Percentiles rank a stretch among this genome's conserved stretches.
Evolutionary conservation across 2,113 vertebrate genomes (phyloP).

Genomic region (Corythornis madagascariensis): DNA sequence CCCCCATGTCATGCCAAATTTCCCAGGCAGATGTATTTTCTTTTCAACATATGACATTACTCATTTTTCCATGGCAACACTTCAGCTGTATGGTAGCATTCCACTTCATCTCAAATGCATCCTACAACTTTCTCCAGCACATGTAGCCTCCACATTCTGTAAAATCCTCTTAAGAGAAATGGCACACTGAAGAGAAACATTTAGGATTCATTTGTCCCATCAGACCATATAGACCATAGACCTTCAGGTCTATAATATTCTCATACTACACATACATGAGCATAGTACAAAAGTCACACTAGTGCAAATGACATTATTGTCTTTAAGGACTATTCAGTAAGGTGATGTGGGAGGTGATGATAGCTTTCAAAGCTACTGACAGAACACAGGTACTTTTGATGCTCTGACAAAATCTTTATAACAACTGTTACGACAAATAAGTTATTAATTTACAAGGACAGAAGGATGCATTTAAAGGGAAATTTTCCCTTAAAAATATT

Average conservation of each 20-base stretch:
- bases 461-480: not conserved
- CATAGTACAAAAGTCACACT: not conserved
- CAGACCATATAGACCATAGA: not conserved
- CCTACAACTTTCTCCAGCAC: not conserved
- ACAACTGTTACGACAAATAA: not conserved
- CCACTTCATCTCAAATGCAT: not conserved
- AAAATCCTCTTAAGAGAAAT: not conserved
- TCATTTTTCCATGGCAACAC: conserved; percentile 14
- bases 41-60: conserved; percentile 22
- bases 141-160: not conserved
- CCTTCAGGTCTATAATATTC: not conserved
- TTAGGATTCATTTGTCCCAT: not conserved
- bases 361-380: not conserved
- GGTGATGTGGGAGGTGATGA: not conserved
- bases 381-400: not conserved
- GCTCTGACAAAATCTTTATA: not conserved
- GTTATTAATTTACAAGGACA: not conserved
- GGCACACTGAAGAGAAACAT: not conserved
- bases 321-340: not conserved
- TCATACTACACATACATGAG: fast-evolving
- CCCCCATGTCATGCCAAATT: not conserved
- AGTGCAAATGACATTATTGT: not conserved
- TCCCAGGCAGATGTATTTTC: conserved; percentile 49
- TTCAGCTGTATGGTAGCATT: not conserved
- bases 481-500: not conserved